phyloP scores from a whole-genome alignment of 2,113 vertebrate genomes.

The Nerophis lumbriciformis region DNA sequence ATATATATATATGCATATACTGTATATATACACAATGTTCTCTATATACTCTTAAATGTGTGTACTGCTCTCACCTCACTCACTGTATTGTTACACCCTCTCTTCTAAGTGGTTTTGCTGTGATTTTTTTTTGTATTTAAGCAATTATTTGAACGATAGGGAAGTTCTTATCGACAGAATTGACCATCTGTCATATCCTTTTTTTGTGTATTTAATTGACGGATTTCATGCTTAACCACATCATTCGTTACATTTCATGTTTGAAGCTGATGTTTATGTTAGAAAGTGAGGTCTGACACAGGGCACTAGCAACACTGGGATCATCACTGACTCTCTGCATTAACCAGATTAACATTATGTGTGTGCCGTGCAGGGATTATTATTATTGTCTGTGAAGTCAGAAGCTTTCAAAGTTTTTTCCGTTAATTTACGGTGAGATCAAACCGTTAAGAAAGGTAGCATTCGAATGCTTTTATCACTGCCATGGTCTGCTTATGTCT shows the following conservation, averaged over 20 bases:
- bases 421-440: neutral
- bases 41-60: slow-evolving; percentile 28
- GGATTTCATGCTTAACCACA: neutral
- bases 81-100: slow-evolving; percentile 50
- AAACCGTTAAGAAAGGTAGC: neutral
- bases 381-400: neutral
- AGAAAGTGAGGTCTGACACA: neutral
- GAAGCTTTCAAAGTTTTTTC: neutral
- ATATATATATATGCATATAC: too few relatives aligned
- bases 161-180: too few relatives aligned
- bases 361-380: neutral
- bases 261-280: neutral
- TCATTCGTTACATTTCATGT: neutral
- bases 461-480: slow-evolving; percentile 4
- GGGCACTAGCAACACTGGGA: neutral
- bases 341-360: slow-evolving; percentile 1
- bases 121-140: slow-evolving; percentile 60
- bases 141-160: slow-evolving; percentile 8
- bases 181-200: slow-evolving; percentile 2
- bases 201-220: neutral
- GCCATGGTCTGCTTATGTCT: slow-evolving; percentile 8
- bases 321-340: neutral
- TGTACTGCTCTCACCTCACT: slow-evolving; percentile 61
- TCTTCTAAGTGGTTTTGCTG: slow-evolving; percentile 37
- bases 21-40: too few relatives aligned